Evolutionary conservation across 2,113 vertebrate species (phyloP).

Genomic region (Amphilophus citrinellus): DNA sequence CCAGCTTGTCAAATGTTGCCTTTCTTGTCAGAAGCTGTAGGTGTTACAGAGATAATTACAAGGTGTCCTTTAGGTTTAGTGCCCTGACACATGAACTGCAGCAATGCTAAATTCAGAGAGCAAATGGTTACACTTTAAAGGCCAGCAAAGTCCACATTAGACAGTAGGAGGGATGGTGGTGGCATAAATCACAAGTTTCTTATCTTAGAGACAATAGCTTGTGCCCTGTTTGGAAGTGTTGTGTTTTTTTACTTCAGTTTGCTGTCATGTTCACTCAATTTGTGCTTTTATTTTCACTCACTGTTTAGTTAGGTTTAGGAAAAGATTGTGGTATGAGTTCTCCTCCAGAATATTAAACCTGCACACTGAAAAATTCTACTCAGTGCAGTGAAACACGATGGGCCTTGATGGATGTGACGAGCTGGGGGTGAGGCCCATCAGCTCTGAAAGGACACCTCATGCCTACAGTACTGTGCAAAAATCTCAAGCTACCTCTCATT

Average conservation of each 20-base stretch:
- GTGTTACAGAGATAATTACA: slow-evolving; percentile 9
- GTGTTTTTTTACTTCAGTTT: not conserved
- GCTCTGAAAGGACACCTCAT: not conserved
- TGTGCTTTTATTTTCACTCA: not conserved
- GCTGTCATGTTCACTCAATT: not conserved
- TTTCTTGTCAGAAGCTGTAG: slow-evolving; percentile 4
- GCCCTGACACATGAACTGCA: not conserved
- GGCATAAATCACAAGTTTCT: not conserved
- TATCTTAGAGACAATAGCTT: not conserved
- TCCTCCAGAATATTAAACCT: not conserved
- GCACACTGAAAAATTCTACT: not conserved
- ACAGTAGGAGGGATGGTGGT: not conserved
- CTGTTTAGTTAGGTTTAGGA: not conserved
- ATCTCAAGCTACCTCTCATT: not conserved
- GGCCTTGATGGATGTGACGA: not conserved
- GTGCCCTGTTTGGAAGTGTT: not conserved
- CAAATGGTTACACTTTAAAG: slow-evolving; percentile 5
- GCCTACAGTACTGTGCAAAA: not conserved
- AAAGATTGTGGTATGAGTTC: not conserved
- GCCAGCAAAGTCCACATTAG: not conserved
- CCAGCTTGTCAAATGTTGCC: not conserved
- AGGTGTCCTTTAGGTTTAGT: not conserved
- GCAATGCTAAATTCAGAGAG: not conserved
- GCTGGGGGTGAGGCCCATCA: not conserved
- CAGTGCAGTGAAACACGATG: not conserved